Conservation (phyloP, 2,797 vertebrate species). For the Phoeniculus purpureus region DNA sequence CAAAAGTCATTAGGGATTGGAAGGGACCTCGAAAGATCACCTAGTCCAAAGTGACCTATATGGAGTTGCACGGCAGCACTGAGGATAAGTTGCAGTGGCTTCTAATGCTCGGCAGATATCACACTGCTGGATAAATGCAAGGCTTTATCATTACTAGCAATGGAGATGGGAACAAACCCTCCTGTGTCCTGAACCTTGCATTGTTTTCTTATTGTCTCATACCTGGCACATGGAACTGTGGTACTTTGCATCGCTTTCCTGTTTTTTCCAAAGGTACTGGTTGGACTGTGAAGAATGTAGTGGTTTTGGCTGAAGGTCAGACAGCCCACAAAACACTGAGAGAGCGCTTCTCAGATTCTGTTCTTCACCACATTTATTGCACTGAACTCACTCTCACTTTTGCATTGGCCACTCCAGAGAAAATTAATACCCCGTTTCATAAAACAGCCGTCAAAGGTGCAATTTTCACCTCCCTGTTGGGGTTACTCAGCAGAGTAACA, state of each 20-base stretch:
- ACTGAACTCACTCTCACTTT: constrained; percentile 30
- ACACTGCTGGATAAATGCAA: neutral
- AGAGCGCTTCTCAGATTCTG: constrained; percentile 7
- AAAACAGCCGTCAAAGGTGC: neutral
- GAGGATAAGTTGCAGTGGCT: neutral
- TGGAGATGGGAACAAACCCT: neutral
- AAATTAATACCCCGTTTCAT: neutral
- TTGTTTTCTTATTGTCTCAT: constrained; percentile 24
- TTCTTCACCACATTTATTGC: constrained; percentile 17
- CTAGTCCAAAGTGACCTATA: neutral
- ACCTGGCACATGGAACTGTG: constrained; percentile 18
- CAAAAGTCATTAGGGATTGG: too few species aligned
- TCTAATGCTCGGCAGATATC: neutral
- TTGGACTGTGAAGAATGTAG: constrained; percentile 12
- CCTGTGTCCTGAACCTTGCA: neutral
- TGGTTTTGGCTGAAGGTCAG: constrained; percentile 59
- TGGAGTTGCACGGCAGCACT: neutral
- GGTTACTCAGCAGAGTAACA: neutral
- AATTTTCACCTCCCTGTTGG: neutral
- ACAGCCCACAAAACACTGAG: constrained; percentile 32
- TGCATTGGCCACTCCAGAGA: neutral
- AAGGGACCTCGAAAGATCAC: too few species aligned
- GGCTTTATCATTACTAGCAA: neutral
- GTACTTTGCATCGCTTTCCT: neutral
- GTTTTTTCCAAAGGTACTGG: neutral